Base-by-base conservation (phyloP, 2,888 invertebrate species). In the Tiphia femorata region DNA sequence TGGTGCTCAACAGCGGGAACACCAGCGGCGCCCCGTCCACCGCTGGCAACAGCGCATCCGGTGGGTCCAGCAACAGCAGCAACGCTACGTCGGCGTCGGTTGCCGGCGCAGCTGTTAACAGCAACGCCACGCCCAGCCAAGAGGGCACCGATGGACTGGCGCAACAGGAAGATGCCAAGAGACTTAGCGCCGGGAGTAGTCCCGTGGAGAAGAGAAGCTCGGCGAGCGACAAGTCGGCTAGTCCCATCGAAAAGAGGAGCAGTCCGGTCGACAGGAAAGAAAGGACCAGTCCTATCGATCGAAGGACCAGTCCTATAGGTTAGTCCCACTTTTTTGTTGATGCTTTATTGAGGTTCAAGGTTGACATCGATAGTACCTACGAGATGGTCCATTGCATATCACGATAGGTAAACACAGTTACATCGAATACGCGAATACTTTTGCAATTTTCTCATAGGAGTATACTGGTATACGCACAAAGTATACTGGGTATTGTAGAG, bases 191-290 rank as follows among this genome's bases (percentile, higher is more conserved):
- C 10, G 76, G 76, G 10, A 81, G 76, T 47, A 84, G 84, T 53
- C 82, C 84, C 2, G 74, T 80, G 7, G 84, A 83, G 23, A 82
- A 81, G 59, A 72, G 79, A 12, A 83, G 82, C 49, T 78, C 80
- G 33, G 79, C 81, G 20, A 82, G 81, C 49, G 80, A 81, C 58
- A 79, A 82, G 62, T 67, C 88, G 81, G 75, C 86, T 80, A 77
- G 85, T 81, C 60, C 84, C 78, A 87, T 87, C 61, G 86, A 87
- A 14, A 82, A 83, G 40, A 74, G 80, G 38, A 73, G 72, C 37
- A 82, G 82, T 40, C 82, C 82, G 0, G 62, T 79, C 29, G 82
- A 81, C 27, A 78, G 76, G 48, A 81, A 79, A 46, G 81, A 79
- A 10, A 73, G 75, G 50, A 66, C 71, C 27, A 78, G 78, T 44